Conservation (phyloP, 2,797 vertebrate genomes). For the Acrossocheilus wenchowensis region DNA sequence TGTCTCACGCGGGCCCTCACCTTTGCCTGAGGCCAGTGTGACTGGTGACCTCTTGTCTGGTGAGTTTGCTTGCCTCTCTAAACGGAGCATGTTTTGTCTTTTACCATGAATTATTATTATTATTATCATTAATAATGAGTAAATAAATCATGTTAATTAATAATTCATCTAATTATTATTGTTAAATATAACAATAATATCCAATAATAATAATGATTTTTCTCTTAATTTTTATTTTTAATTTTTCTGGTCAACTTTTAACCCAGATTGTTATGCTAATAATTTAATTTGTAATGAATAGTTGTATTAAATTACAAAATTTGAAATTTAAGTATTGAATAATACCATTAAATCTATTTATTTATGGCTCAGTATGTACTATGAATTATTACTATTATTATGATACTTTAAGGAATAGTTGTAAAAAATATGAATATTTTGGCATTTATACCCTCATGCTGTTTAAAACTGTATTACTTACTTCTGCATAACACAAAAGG, state of each 20-base stretch:
- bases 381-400: neutral
- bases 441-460: neutral
- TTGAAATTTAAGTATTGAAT: neutral
- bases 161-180: neutral
- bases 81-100: neutral
- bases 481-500: neutral
- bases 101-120: neutral
- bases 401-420: neutral
- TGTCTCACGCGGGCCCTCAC: conserved; percentile 90
- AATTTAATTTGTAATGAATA: neutral
- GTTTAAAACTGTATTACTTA: neutral
- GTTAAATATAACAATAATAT: neutral
- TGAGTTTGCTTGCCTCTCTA: conserved; percentile 75
- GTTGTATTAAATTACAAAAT: neutral
- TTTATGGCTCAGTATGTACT: neutral
- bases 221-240: neutral
- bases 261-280: neutral
- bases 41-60: conserved; percentile 91
- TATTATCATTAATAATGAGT: neutral
- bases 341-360: neutral
- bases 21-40: conserved; percentile 89
- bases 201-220: neutral
- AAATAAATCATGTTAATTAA: neutral
- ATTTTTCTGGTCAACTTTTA: neutral
- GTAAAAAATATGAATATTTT: neutral